A percentile compares a stretch with the other conserved stretches of the same genome.
Conservation (phyloP, 2,888 invertebrate genomes). For the Tinea pellionella region DNA sequence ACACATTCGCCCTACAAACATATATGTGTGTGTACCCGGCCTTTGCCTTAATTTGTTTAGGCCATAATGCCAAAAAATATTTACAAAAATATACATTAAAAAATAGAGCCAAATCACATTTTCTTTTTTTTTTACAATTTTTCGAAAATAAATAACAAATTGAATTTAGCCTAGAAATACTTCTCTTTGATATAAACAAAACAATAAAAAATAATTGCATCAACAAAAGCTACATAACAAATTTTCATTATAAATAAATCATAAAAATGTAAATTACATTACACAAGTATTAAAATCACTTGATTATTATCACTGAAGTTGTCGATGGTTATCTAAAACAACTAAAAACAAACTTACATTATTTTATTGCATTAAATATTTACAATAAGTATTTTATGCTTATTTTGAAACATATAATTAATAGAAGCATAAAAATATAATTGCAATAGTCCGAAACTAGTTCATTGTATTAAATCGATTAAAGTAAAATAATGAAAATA, state of each 20-base stretch:
- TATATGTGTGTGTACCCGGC: constrained; percentile 17
- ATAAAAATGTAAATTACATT: constrained; percentile 59
- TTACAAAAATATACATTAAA: constrained; percentile 48
- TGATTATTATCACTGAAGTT: constrained; percentile 53
- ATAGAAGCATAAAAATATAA: constrained; percentile 7
- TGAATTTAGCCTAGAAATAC: constrained; percentile 67
- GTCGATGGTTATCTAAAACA: constrained; percentile 18
- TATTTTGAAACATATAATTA: constrained; percentile 1
- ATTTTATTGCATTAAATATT: constrained; percentile 30
- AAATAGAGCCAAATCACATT: constrained; percentile 57
- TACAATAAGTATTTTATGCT: constrained; percentile 24
- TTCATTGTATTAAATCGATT: background rate
- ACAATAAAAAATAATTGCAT: constrained; percentile 70
- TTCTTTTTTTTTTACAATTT: constrained; percentile 56
- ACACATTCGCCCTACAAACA: too few species aligned
- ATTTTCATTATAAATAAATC: constrained; percentile 64
- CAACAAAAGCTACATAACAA: constrained; percentile 69
- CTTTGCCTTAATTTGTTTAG: constrained; percentile 19
- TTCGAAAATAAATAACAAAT: constrained; percentile 67
- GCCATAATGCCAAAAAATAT: constrained; percentile 41
- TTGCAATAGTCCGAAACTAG: background rate
- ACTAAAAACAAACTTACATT: background rate
- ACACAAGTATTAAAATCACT: constrained; percentile 63
- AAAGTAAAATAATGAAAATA: background rate
- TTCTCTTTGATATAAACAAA: constrained; percentile 63